phyloP scores from a whole-genome alignment of 2,113 vertebrate genomes.

The Eidolon helvum region DNA sequence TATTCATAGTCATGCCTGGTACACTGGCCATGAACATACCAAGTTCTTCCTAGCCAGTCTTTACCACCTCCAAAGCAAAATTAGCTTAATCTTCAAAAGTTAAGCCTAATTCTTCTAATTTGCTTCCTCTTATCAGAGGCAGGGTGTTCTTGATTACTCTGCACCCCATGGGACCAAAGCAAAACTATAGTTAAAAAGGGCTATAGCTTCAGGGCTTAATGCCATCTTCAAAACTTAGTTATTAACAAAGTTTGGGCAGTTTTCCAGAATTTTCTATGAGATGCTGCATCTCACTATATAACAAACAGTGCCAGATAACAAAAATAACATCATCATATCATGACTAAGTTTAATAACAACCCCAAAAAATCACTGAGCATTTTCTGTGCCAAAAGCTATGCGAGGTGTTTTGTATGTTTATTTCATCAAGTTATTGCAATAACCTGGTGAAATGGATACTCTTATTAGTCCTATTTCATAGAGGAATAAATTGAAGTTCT shows the following conservation, averaged over 20 bases:
- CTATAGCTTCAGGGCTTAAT: not conserved
- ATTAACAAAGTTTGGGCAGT: not conserved
- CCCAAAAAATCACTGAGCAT: not conserved
- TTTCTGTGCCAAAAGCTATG: not conserved
- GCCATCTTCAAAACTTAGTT: not conserved
- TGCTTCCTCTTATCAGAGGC: not conserved
- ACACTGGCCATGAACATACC: not conserved
- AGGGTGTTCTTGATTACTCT: not conserved
- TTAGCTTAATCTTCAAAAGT: not conserved
- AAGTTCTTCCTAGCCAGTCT: not conserved
- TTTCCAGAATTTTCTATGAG: not conserved
- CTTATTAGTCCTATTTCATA: not conserved
- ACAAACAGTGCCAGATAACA: not conserved
- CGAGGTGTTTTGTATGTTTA: not conserved
- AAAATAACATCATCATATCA: not conserved
- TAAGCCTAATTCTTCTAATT: not conserved
- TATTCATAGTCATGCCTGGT: not conserved
- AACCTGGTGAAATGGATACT: not conserved
- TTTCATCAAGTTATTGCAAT: not conserved
- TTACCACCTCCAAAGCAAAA: not conserved
- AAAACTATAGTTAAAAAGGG: not conserved
- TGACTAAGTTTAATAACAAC: not conserved
- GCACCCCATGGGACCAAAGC: not conserved
- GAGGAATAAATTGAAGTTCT: not conserved
- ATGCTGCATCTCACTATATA: not conserved